phyloP scores from a whole-genome alignment of 2,797 vertebrate genomes.

The Tolypeutes matacus region DNA sequence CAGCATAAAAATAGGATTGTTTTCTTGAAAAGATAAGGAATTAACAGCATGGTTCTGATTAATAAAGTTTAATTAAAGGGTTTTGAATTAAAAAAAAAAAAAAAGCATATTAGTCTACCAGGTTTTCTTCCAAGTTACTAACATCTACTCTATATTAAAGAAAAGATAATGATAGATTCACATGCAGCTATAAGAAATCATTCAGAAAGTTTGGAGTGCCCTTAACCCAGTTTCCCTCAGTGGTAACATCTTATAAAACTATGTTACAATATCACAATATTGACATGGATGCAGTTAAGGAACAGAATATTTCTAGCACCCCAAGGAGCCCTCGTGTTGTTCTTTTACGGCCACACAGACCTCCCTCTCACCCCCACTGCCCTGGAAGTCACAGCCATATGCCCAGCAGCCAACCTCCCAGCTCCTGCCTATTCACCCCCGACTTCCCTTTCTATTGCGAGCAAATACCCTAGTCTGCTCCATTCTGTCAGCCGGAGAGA shows the following conservation, averaged over 20 bases:
- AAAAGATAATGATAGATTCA: too few species aligned
- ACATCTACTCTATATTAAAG: background rate
- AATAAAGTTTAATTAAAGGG: slow-evolving; percentile 55
- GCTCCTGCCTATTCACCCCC: too few species aligned
- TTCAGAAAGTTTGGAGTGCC: accelerated
- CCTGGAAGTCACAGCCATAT: too few species aligned
- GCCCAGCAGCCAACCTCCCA: too few species aligned
- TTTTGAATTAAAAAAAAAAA: too few species aligned
- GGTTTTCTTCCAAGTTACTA: background rate
- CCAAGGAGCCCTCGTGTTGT: too few species aligned
- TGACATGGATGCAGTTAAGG: background rate
- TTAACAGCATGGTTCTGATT: slow-evolving; percentile 21
- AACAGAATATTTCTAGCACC: background rate
- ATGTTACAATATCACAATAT: accelerated
- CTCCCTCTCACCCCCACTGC: background rate
- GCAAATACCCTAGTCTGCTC: too few species aligned
- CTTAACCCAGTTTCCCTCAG: background rate
- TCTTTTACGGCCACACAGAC: background rate
- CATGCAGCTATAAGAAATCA: too few species aligned
- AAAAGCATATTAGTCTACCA: background rate
- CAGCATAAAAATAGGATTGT: background rate
- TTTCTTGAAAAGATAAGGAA: slow-evolving; percentile 54
- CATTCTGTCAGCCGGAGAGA: too few species aligned
- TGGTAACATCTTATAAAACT: background rate
- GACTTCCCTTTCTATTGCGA: too few species aligned